These are phyloP conservation scores for Noturus placidus DNA, from an alignment of 2,113 vertebrate genomes.

Conservation along the genomic window DNA sequence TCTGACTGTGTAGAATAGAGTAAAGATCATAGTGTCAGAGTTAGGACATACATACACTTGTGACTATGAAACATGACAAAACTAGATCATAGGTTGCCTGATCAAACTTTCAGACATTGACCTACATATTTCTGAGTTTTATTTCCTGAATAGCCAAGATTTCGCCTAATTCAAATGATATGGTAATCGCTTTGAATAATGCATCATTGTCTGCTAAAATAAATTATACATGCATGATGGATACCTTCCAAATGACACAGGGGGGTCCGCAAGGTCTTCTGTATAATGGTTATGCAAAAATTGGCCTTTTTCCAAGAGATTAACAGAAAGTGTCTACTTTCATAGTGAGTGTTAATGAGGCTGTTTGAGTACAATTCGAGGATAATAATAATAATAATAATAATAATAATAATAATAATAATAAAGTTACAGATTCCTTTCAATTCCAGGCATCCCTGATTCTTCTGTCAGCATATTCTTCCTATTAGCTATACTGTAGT, in stretches of 20 bases:
- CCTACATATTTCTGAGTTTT: conserved; percentile 28
- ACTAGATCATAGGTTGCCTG: conserved; percentile 28
- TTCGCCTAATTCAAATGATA: conserved; percentile 50
- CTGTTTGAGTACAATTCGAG: neutral
- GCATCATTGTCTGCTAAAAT: conserved; percentile 48
- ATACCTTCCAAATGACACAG: conserved; percentile 36
- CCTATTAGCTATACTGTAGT: neutral
- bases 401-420: conserved; percentile 14
- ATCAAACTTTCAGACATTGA: conserved; percentile 42
- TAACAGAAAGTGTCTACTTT: conserved; percentile 21
- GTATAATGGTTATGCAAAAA: conserved; percentile 48
- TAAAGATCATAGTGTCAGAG: conserved; percentile 19
- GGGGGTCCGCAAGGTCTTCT: conserved; percentile 33
- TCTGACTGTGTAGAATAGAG: conserved; percentile 25
- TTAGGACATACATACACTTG: conserved; percentile 4
- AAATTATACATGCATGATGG: conserved; percentile 48
- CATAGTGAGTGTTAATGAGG: neutral
- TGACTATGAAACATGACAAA: neutral
- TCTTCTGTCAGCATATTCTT: neutral
- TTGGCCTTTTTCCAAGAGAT: conserved; percentile 38
- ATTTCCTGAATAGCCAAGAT: conserved; percentile 32
- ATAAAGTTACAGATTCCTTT: neutral
- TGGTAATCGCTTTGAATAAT: conserved; percentile 55
- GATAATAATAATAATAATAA: conserved; percentile 6
- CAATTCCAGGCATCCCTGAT: neutral